phyloP scores from a whole-genome alignment of 2,113 vertebrate species.

The Jaculus jaculus region DNA sequence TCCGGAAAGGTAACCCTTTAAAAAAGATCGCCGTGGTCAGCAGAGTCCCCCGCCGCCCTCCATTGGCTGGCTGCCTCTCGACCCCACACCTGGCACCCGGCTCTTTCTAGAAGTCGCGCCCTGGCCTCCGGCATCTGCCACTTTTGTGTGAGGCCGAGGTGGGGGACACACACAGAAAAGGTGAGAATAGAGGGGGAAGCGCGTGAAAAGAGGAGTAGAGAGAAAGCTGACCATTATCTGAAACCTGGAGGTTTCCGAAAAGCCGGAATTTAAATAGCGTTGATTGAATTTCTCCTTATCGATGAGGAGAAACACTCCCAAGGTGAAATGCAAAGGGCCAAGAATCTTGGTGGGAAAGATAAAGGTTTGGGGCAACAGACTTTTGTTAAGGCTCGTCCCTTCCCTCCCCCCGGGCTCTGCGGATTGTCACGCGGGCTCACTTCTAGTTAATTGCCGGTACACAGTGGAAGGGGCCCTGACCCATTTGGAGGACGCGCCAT shows the following conservation, averaged over 20 bases:
- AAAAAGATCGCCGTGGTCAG: background rate
- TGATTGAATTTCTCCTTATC: slow-evolving; percentile 69
- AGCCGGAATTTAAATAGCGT: slow-evolving; percentile 43
- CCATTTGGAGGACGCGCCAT: background rate
- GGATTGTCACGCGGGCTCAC: background rate
- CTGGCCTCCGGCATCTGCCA: background rate
- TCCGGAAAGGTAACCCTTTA: background rate
- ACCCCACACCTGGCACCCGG: background rate
- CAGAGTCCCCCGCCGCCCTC: background rate
- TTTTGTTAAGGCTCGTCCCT: background rate
- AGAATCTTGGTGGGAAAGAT: slow-evolving; percentile 36
- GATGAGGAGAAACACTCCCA: slow-evolving; percentile 45
- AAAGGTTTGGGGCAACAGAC: background rate
- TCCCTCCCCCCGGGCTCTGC: background rate
- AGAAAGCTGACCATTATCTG: slow-evolving; percentile 44
- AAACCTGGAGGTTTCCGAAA: slow-evolving; percentile 24
- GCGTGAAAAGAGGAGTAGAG: background rate
- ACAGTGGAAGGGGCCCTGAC: background rate
- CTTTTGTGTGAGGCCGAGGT: background rate
- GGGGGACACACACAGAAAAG: background rate
- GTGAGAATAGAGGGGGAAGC: background rate
- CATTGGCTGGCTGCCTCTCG: background rate
- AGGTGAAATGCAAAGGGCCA: slow-evolving; percentile 56
- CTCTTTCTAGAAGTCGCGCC: background rate
- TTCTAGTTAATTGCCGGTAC: background rate